Percentiles rank a stretch among this genome's conserved stretches.
phyloP scores from a whole-genome alignment of 1,140 invertebrate genomes.

The Calycopis cecrops region DNA sequence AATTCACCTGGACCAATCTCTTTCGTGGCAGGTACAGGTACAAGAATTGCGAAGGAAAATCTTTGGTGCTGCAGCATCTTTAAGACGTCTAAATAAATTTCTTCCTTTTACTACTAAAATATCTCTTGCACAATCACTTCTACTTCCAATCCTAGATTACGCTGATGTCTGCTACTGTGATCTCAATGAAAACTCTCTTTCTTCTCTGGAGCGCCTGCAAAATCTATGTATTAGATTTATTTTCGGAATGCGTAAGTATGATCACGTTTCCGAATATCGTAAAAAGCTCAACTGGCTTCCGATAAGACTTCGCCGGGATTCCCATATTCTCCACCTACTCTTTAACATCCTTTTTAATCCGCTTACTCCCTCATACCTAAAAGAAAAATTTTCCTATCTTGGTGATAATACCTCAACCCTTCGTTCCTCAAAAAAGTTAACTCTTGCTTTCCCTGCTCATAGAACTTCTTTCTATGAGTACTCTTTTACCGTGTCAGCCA shows the following conservation, averaged over 20 bases:
- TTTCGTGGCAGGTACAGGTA: no score
- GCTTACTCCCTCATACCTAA: constrained; percentile 1
- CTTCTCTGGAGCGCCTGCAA: constrained; percentile 8
- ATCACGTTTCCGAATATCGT: constrained; percentile 2
- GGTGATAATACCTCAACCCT: background rate
- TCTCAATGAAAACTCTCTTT: background rate
- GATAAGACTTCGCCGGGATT: background rate
- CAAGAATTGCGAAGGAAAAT: constrained; percentile 5
- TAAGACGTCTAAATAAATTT: background rate
- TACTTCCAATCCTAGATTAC: constrained; percentile 2
- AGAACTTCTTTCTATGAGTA: constrained; percentile 5
- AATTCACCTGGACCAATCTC: no score
- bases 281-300: constrained; percentile 13
- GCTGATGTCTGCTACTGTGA: background rate
- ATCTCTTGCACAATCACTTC: constrained; percentile 4
- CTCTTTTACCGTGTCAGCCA: constrained; percentile 4
- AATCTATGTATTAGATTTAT: constrained; percentile 11
- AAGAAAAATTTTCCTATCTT: constrained; percentile 3
- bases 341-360: constrained; percentile 12
- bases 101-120: constrained; percentile 1
- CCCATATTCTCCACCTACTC: background rate
- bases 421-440: constrained; percentile 6
- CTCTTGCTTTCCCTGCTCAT: constrained; percentile 3
- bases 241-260: constrained; percentile 4
- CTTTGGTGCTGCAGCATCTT: constrained; percentile 3